phyloP scores from a whole-genome alignment of 2,797 vertebrate genomes.

The Falco novaeseelandiae region DNA sequence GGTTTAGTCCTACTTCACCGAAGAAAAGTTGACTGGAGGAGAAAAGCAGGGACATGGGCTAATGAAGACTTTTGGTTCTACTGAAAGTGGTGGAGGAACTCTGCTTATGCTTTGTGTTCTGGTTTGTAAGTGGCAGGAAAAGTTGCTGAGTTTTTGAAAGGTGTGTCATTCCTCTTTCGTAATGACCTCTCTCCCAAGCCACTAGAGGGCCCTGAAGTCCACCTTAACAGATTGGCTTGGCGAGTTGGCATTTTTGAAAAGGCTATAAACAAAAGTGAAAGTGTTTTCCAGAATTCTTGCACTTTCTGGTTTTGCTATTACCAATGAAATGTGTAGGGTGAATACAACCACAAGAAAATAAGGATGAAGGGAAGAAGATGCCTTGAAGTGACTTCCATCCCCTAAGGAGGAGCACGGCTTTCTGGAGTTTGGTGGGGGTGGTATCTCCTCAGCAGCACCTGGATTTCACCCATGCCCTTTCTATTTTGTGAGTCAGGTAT shows the following conservation, averaged over 20 bases:
- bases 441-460: not conserved
- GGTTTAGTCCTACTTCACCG: not conserved
- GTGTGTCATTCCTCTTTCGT: not conserved
- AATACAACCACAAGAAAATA: not conserved
- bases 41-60: not conserved
- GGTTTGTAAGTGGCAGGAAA: rapidly evolving
- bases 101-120: not conserved
- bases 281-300: not conserved
- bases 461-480: not conserved
- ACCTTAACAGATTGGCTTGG: not conserved
- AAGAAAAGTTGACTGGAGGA: not conserved
- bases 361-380: not conserved
- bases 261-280: rapidly evolving
- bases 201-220: slow-evolving; percentile 67
- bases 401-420: not conserved
- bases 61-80: not conserved
- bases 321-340: not conserved
- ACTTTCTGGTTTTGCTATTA: not conserved
- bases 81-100: not conserved
- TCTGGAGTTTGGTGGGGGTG: not conserved
- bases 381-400: not conserved
- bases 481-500: not conserved
- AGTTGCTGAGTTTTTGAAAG: not conserved
- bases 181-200: not conserved
- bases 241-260: not conserved